Conservation (phyloP, 2,113 vertebrate species). For the Neolamprologus ventralis region DNA sequence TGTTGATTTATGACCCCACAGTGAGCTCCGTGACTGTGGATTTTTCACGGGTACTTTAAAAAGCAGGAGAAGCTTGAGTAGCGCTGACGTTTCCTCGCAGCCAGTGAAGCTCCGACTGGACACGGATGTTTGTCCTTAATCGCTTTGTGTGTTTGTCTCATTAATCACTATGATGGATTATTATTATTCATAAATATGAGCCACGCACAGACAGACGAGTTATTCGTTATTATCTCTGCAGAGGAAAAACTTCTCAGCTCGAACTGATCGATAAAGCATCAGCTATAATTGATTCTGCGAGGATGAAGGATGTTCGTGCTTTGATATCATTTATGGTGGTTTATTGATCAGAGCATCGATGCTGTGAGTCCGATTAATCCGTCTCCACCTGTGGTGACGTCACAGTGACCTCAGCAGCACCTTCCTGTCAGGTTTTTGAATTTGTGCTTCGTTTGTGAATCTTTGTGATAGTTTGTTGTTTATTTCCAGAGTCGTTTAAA, state of each 20-base stretch:
- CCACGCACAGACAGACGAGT: neutral
- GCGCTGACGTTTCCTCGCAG: neutral
- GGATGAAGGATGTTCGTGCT: neutral
- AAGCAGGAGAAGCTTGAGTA: neutral
- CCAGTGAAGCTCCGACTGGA: neutral
- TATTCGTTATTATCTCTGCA: neutral
- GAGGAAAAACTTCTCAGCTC: neutral
- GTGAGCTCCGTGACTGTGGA: neutral
- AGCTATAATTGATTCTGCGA: rapidly evolving
- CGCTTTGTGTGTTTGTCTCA: neutral
- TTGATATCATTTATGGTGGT: neutral
- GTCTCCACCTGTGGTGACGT: neutral
- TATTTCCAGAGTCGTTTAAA: neutral
- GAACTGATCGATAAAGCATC: rapidly evolving
- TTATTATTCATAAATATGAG: neutral
- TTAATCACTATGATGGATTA: neutral
- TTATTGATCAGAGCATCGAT: neutral
- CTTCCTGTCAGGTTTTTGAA: neutral
- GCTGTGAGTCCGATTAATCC: neutral
- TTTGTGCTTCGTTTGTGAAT: neutral
- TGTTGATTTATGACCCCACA: neutral
- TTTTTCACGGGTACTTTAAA: neutral
- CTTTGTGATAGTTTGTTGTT: neutral
- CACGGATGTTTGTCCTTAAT: neutral
- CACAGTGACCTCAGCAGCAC: neutral